Evolutionary conservation across 2,113 vertebrate genomes (phyloP).

Genomic region (Mormoops blainvillei): DNA sequence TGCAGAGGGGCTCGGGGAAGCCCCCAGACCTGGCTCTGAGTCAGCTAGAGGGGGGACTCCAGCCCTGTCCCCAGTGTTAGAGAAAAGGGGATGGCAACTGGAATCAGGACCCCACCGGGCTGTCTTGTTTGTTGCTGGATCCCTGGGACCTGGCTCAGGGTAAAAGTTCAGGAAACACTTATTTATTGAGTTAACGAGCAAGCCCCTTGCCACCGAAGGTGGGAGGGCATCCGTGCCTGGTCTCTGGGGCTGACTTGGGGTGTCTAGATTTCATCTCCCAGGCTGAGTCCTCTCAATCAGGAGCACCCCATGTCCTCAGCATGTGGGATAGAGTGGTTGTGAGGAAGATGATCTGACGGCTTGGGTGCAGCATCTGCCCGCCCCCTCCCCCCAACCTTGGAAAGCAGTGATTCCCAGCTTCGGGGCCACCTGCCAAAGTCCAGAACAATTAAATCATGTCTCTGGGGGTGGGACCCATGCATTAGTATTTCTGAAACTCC

Average conservation of each 20-base stretch:
- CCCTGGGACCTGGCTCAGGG: background rate
- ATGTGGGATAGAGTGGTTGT: background rate
- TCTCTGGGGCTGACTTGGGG: background rate
- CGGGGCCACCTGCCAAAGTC: background rate
- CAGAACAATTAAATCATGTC: background rate
- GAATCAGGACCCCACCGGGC: background rate
- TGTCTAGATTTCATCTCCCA: background rate
- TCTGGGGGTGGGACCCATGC: background rate
- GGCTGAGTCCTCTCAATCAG: background rate
- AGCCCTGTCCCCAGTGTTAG: background rate
- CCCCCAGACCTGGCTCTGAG: background rate
- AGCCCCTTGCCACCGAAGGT: background rate
- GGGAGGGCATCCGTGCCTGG: background rate
- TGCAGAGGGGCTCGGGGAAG: background rate
- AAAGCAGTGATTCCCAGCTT: background rate
- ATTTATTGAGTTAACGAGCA: background rate
- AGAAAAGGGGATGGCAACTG: background rate
- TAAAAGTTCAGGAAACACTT: background rate
- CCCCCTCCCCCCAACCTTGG: rapidly evolving
- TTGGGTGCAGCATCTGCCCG: rapidly evolving
- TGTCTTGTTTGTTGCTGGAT: background rate
- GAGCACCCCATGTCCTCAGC: background rate
- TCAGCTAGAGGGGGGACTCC: background rate
- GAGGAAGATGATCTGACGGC: background rate
- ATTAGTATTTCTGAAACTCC: background rate